phyloP scores from a whole-genome alignment of 2,888 invertebrate species.

The Elysia crispata region DNA sequence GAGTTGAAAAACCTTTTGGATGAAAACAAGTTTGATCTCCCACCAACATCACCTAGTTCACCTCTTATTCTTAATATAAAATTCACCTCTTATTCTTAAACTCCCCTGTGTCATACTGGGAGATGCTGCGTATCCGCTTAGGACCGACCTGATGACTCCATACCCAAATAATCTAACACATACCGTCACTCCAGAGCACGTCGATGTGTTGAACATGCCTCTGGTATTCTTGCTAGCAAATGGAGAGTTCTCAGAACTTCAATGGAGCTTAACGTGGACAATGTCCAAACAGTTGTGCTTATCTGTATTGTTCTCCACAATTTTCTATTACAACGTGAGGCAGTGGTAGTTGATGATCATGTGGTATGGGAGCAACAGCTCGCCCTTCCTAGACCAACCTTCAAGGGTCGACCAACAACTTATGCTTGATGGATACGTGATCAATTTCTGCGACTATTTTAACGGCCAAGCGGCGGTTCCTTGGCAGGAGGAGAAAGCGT shows the following conservation, averaged over 20 bases:
- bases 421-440: conserved; percentile 10
- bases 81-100: no score
- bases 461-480: conserved; percentile 6
- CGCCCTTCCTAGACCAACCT: not conserved
- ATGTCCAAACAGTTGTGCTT: conserved; percentile 6
- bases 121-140: conserved; percentile 3
- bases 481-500: not conserved
- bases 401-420: not conserved
- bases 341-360: not conserved
- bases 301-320: conserved; percentile 6
- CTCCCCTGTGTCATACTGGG: conserved; percentile 12
- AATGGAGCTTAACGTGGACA: not conserved
- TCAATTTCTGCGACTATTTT: conserved; percentile 12
- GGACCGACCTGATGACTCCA: conserved; percentile 1
- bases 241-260: conserved; percentile 25
- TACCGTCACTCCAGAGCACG: conserved; percentile 17
- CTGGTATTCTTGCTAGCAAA: conserved; percentile 25
- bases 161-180: conserved; percentile 12
- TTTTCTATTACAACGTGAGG: not conserved
- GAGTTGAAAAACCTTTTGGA: conserved; percentile 29
- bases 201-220: conserved; percentile 11
- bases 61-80: conserved; percentile 7
- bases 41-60: conserved; percentile 13
- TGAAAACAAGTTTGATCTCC: conserved; percentile 11
- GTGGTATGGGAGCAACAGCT: not conserved